Conservation (phyloP, 2,797 vertebrate species). For the Aselliscus stoliczkanus region DNA sequence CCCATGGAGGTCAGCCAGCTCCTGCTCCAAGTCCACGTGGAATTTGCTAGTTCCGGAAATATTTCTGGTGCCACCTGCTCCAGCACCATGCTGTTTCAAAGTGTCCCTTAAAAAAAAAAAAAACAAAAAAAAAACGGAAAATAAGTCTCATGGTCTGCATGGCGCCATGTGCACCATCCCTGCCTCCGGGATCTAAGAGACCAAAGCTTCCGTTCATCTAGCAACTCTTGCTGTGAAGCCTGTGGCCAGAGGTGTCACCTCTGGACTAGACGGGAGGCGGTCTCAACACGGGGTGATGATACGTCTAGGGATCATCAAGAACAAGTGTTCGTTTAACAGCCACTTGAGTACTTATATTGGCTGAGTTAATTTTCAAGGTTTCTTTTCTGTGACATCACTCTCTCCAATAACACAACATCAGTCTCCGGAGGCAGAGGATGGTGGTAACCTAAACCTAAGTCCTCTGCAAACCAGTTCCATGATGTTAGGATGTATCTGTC, state of each 20-base stretch:
- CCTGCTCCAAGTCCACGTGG: conserved; percentile 94
- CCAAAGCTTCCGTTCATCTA: background rate
- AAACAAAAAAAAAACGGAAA: background rate
- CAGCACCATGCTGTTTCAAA: conserved; percentile 92
- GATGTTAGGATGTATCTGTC: background rate
- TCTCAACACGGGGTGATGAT: too few species aligned
- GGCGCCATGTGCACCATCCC: too few species aligned
- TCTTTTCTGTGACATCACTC: background rate
- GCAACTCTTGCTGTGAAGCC: background rate
- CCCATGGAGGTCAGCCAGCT: conserved; percentile 94
- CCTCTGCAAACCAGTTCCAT: background rate
- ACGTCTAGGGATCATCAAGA: background rate
- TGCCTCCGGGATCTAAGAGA: background rate
- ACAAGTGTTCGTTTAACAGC: background rate
- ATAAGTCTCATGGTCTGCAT: background rate
- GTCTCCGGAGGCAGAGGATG: background rate
- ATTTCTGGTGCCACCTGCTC: conserved; percentile 96
- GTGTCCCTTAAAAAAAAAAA: conserved; percentile 83
- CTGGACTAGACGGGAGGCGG: background rate
- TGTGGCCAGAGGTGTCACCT: background rate
- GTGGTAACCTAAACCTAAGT: background rate
- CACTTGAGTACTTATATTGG: background rate
- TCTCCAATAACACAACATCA: background rate
- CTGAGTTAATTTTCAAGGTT: background rate
- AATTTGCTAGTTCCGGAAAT: conserved; percentile 98